Evolutionary conservation across 2,888 invertebrate genomes (phyloP), one percentile per base, ranked within the genome.

Genomic region (Platycheirus rosarum): DNA sequence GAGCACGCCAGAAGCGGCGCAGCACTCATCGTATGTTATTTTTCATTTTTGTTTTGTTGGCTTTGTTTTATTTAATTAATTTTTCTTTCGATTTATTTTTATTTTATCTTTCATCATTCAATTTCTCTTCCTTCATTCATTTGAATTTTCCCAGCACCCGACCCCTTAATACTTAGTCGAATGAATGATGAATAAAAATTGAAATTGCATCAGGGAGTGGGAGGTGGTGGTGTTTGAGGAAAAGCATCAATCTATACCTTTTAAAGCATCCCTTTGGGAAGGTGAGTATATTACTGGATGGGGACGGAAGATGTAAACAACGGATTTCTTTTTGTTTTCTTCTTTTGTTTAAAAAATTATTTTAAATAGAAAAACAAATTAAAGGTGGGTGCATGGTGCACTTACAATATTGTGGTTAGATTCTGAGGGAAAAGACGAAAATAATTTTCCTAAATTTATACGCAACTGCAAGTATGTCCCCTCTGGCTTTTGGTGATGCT

Each of bases 11-110:
- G 29, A 49, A 65, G 42, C 46, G 23, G 46, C 46, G 49, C 60
- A 42, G 42, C 53, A 69, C 65, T 70, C 69, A 55, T 62, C 46
- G 60, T 11, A 26, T 71, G 46, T 51, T 71, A 4, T 53, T 44
- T 42, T 32, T 76, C 55, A 29, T 42, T 57, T 74, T 13, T 40
- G 9, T 18, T 18, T 32, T 66, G 8, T 3, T 63, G 46, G 65
- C 68, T 71, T 82, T 82, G 82, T 82, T 76, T 77, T 68, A 71
- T 68, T 82, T 73, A 82, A 82, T 82, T 70, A 82, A 82, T 77
- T 82, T 60, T 73, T 53, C 66, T 76, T 82, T 82, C 65, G 63
- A 62, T 79, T 79, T 79, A 63, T 69, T 79, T 78, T 53, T 75
- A 70, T 75, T 75, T 46, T 65, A 55, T 74, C 68, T 68, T 74